A percentile compares a stretch with the other conserved stretches of the same genome.
Conservation (phyloP, 2,888 invertebrate species). For the Drosophila paranaensis region DNA sequence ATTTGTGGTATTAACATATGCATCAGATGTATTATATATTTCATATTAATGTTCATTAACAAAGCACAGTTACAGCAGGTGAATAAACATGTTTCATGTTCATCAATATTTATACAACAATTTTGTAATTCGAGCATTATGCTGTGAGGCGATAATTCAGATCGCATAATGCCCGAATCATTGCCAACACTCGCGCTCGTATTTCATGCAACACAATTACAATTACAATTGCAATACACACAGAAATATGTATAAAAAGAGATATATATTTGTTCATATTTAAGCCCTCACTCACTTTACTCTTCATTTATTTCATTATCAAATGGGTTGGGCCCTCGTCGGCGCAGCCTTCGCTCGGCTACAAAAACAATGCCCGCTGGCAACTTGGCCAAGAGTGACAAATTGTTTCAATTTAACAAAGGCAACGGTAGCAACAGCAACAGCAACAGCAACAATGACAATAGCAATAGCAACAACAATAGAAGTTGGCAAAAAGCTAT, state of each 20-base stretch:
- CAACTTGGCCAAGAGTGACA: slow-evolving; percentile 74
- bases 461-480: slow-evolving; percentile 24
- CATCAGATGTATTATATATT: too few species aligned
- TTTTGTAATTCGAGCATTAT: not conserved
- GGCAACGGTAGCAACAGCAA: slow-evolving; percentile 53
- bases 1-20: too few species aligned
- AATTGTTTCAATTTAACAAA: slow-evolving; percentile 80
- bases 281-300: slow-evolving; percentile 45
- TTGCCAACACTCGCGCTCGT: slow-evolving; percentile 6
- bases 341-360: not conserved
- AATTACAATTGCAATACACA: not conserved
- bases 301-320: slow-evolving; percentile 78
- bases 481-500: slow-evolving; percentile 30
- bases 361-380: slow-evolving; percentile 55
- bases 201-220: slow-evolving; percentile 8
- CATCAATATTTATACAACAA: not conserved
- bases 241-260: slow-evolving; percentile 29
- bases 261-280: slow-evolving; percentile 40
- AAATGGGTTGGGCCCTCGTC: slow-evolving; percentile 34
- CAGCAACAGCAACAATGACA: slow-evolving; percentile 31
- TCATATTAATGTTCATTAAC: too few species aligned
- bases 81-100: not conserved
- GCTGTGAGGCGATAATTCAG: not conserved
- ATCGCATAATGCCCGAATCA: slow-evolving; percentile 10
- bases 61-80: not conserved